Conservation (phyloP, 1,140 invertebrate species). For the Drepana arcuata region DNA sequence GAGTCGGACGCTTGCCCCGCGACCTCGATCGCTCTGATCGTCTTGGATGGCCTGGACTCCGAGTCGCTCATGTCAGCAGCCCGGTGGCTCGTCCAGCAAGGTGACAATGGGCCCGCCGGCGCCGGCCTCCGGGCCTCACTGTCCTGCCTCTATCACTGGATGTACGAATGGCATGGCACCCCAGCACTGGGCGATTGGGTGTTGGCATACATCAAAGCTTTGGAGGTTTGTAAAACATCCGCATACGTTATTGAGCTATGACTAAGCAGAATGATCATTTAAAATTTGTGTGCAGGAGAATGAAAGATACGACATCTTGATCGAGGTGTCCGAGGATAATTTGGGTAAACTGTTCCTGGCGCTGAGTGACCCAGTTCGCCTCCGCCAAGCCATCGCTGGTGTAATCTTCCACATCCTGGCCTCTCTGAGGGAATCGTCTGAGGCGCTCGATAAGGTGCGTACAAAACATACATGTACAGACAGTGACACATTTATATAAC, state of each 20-base stretch:
- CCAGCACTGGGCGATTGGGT: slow-evolving; percentile 43
- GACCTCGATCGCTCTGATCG: slow-evolving; percentile 37
- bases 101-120: slow-evolving; percentile 30
- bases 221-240: slow-evolving; percentile 35
- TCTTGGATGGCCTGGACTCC: slow-evolving; percentile 30
- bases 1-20: slow-evolving; percentile 40
- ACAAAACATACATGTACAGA: no score
- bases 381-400: slow-evolving; percentile 33
- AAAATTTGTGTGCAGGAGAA: slow-evolving; percentile 30
- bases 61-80: slow-evolving; percentile 26
- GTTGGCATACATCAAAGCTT: slow-evolving; percentile 41
- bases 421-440: slow-evolving; percentile 35
- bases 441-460: slow-evolving; percentile 42
- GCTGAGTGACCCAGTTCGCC: slow-evolving; percentile 17
- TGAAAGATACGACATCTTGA: slow-evolving; percentile 40
- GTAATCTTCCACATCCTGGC: slow-evolving; percentile 46
- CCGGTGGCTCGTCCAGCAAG: slow-evolving; percentile 41
- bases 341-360: slow-evolving; percentile 34
- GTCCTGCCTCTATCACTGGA: slow-evolving; percentile 47
- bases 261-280: neutral
- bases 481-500: no score
- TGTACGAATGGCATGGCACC: slow-evolving; percentile 45
- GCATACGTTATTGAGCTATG: neutral
- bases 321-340: slow-evolving; percentile 44
- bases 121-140: slow-evolving; percentile 33